Evolutionary conservation across 2,113 vertebrate species (phyloP).

Genomic region (Meriones unguiculatus): DNA sequence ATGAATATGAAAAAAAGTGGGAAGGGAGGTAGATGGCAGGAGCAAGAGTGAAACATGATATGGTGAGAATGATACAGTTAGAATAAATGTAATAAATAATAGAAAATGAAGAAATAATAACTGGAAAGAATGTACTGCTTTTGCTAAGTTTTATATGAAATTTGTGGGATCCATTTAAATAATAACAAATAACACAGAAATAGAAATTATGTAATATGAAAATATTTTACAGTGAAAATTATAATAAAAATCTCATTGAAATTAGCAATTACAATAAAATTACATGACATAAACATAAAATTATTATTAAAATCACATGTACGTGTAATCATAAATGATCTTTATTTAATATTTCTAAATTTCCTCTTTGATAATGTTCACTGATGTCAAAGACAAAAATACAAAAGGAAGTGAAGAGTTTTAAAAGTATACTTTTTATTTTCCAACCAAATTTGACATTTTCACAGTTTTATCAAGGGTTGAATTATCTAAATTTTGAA

Average conservation of each 20-base stretch:
- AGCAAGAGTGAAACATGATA: too few species aligned
- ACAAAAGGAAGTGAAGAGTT: too few species aligned
- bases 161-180: neutral
- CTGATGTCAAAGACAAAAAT: neutral
- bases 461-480: neutral
- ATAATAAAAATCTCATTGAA: neutral
- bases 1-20: neutral
- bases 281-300: neutral
- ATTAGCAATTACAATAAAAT: neutral
- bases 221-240: neutral
- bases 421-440: neutral
- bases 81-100: neutral
- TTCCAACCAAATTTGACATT: neutral
- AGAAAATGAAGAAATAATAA: neutral
- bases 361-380: neutral
- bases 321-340: neutral
- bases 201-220: neutral
- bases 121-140: too few species aligned
- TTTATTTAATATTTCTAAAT: neutral
- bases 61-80: neutral
- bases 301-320: neutral
- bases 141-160: neutral
- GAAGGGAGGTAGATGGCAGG: too few species aligned
- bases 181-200: neutral
- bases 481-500: neutral